Conservation (phyloP, 2,113 vertebrate species). For the Gracilinanus agilis region DNA sequence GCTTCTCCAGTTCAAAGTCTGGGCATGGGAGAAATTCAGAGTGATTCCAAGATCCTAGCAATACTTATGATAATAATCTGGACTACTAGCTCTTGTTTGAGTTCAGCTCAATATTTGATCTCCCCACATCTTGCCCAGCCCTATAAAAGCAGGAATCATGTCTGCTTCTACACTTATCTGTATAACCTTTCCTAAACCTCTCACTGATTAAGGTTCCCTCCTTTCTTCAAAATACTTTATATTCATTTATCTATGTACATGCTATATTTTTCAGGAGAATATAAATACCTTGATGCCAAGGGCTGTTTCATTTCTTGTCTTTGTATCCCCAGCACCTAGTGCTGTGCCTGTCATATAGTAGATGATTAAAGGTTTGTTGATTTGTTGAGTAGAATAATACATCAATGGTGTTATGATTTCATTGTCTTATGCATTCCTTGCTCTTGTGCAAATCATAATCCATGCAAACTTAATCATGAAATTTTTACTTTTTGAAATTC, state of each 20-base stretch:
- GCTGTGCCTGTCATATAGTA: background rate
- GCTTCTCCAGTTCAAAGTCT: slow-evolving; percentile 30
- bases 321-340: background rate
- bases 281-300: background rate
- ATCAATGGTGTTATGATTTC: background rate
- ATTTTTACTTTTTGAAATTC: background rate
- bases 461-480: background rate
- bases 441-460: background rate
- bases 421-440: background rate
- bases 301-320: background rate
- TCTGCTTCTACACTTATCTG: background rate
- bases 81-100: background rate
- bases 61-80: background rate
- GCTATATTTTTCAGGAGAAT: background rate
- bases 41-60: background rate
- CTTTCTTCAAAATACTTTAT: background rate
- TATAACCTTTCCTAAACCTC: background rate
- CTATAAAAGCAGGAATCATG: background rate
- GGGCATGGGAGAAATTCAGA: background rate
- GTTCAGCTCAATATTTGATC: background rate
- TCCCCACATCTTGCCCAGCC: background rate
- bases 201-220: background rate
- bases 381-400: background rate
- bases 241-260: background rate
- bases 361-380: background rate